Base-by-base conservation (phyloP, 2,797 vertebrate genomes). In the Rhinogobio ventralis region DNA sequence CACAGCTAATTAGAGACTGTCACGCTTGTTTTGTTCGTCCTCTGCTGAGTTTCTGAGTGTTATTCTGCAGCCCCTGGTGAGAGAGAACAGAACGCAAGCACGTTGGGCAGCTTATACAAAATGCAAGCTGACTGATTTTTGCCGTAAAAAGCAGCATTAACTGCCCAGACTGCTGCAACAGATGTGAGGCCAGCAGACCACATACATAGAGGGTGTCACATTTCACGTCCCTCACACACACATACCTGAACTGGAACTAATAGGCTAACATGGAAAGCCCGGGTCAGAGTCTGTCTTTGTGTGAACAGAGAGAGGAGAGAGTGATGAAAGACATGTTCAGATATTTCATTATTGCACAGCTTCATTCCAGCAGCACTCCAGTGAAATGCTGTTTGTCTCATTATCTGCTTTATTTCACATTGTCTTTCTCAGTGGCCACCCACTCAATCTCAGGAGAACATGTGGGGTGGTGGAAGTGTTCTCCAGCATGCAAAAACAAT, bases 161-260 rank as follows among this genome's bases (percentile, higher is more conserved):
- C 88, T 90, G 90, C 93, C 90, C 89, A 92, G 94, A 95, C 94
- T 94, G 92, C 94, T 91, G 91, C 96, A 96, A 96, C 97, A 99
- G 97, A 98, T 98, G 97, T 97, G 96, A 89, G 93, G 94, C 96
- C 95, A 95, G 95, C 95, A 96, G 97, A 98, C 97, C 97, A 98
- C 97, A 98, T 98, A 97, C 97, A 95, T 97, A 92, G 97, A 97
- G 93, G 96, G 96, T 97, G 96, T 97, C 96, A 97, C 97, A 96
- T 97, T 97, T 96, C 96, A 96, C 20, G 7, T 72, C 73, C 42
- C 68, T 28, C 42, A 2, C 96, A 69, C 92, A 91, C 49, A 79
- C 67, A 74, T n/a, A 81, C 82, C 73, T 96, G 73, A 67, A 94
- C 95, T 97, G 96, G 96, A 97, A 97, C 97, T 97, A 97, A 97